Evolutionary conservation across 2,888 invertebrate species (phyloP).

Genomic region (Sinohyriopsis cumingii): DNA sequence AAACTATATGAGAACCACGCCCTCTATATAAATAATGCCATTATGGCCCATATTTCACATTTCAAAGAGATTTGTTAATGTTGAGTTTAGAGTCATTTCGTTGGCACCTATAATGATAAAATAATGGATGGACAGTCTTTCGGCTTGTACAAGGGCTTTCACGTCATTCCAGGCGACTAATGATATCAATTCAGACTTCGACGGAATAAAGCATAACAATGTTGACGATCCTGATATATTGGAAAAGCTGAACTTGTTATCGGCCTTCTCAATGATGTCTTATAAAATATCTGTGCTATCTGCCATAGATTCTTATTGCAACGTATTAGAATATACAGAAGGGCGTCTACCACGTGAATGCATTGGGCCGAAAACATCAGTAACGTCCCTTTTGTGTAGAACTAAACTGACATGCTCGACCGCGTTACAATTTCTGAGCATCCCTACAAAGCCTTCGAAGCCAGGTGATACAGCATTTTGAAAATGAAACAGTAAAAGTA

Average conservation of each 20-base stretch:
- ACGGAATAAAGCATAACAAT: background rate
- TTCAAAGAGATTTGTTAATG: no score
- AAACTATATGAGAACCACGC: no score
- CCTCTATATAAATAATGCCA: no score
- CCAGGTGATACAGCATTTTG: slow-evolving; percentile 1
- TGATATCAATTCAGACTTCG: background rate
- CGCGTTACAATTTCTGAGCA: background rate
- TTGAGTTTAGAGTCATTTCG: no score
- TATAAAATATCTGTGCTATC: no score
- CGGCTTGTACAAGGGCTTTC: background rate
- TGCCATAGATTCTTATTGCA: no score
- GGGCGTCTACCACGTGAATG: background rate
- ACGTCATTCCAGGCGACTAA: background rate
- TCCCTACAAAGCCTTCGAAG: background rate
- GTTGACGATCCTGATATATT: background rate
- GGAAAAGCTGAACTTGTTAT: background rate
- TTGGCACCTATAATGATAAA: no score
- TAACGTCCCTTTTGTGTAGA: background rate
- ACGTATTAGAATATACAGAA: slow-evolving; percentile 6
- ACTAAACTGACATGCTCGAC: no score
- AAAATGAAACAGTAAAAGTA: no score
- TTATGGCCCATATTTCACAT: no score
- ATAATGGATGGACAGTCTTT: slow-evolving; percentile 2
- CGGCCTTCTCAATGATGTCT: no score
- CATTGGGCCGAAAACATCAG: background rate